A percentile compares a stretch with the other conserved stretches of the same genome.
Evolutionary conservation across 2,797 vertebrate genomes (phyloP).

Genomic region (Momotus momota): DNA sequence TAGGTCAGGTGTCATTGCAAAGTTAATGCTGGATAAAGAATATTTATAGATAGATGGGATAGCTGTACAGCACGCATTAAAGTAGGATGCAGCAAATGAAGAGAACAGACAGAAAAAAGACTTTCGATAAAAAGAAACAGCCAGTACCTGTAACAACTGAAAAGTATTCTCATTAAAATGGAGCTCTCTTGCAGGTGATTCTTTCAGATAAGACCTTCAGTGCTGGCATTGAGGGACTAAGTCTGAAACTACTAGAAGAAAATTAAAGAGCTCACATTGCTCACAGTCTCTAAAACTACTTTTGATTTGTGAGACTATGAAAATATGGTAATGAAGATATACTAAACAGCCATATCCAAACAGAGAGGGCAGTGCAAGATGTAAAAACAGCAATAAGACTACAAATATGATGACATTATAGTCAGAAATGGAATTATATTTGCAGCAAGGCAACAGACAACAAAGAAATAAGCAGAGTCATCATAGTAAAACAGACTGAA

Average conservation of each 20-base stretch:
- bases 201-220: neutral
- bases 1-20: neutral
- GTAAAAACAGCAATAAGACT: neutral
- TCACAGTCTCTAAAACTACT: neutral
- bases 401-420: neutral
- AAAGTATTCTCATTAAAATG: neutral
- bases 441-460: neutral
- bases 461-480: neutral
- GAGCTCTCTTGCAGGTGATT: neutral
- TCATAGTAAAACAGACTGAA: neutral
- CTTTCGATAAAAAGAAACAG: neutral
- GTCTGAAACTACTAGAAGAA: neutral
- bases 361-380: neutral
- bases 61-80: neutral
- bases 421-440: neutral
- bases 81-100: neutral
- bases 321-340: neutral
- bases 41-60: neutral
- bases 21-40: neutral
- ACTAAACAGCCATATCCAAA: neutral
- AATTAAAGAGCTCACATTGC: neutral
- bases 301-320: neutral
- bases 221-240: neutral
- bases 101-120: neutral
- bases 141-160: neutral